Evolutionary conservation across 1,140 invertebrate species (phyloP).

Genomic region (Carcinoscorpius rotundicauda): DNA sequence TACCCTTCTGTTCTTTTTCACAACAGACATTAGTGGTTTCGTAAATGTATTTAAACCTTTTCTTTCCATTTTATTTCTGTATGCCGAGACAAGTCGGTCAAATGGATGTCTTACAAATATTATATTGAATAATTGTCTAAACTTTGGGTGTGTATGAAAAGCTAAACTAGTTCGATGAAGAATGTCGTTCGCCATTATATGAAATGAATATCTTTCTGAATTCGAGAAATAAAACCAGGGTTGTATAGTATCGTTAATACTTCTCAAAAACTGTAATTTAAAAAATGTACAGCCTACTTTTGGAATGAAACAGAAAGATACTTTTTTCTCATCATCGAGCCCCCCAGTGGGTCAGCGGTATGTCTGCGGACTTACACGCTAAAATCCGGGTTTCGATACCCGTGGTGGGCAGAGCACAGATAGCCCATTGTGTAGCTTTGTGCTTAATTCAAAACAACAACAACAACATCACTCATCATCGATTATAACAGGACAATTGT

Average conservation of each 20-base stretch:
- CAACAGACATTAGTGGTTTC: neutral
- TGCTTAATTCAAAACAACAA: no score
- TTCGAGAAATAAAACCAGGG: no score
- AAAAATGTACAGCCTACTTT: constrained; percentile 26
- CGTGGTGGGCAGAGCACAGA: no score
- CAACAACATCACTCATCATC: no score
- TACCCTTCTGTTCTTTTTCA: neutral
- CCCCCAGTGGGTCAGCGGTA: no score
- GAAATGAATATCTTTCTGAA: constrained; percentile 14
- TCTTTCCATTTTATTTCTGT: constrained; percentile 24
- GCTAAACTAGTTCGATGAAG: constrained; percentile 21
- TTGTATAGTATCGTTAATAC: constrained; percentile 7
- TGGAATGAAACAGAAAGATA: constrained; percentile 26
- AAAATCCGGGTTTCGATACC: no score
- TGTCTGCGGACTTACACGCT: no score
- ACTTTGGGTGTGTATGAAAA: constrained; percentile 11
- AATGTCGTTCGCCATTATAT: constrained; percentile 23
- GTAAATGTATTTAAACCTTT: neutral
- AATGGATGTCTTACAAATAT: constrained; percentile 31
- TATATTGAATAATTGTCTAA: constrained; percentile 20
- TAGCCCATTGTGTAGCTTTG: no score
- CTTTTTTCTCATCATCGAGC: constrained; percentile 13
- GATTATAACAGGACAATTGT: constrained; percentile 20
- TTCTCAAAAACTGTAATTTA: constrained; percentile 24
- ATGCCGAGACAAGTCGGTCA: constrained; percentile 29